Conservation (phyloP, 2,113 vertebrate species). For the Sarotherodon lohbergeri region DNA sequence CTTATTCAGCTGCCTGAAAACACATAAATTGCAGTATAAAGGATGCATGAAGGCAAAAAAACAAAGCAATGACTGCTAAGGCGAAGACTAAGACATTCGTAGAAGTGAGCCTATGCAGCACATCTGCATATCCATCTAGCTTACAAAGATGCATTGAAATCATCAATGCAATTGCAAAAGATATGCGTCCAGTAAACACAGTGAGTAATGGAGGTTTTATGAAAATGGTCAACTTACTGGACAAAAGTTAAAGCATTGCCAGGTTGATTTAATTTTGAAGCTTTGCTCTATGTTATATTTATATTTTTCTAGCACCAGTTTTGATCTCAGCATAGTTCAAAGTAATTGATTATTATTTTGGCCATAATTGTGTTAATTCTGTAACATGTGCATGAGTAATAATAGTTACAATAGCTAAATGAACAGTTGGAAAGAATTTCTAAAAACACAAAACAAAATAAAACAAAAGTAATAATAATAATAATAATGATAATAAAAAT, state of each 20-base stretch:
- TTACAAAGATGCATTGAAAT: not conserved
- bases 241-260: not conserved
- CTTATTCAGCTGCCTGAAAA: not conserved
- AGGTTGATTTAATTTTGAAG: not conserved
- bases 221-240: not conserved
- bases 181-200: not conserved
- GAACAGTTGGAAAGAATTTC: not conserved
- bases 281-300: not conserved
- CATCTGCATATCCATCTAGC: not conserved
- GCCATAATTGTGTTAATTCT: not conserved
- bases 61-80: not conserved
- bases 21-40: fast-evolving
- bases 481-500: not conserved
- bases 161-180: not conserved
- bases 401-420: not conserved
- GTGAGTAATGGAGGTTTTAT: not conserved
- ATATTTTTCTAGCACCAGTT: not conserved
- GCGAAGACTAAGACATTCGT: not conserved
- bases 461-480: not conserved
- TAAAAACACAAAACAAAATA: not conserved
- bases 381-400: not conserved
- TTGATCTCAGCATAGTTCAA: not conserved
- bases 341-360: not conserved
- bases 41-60: not conserved
- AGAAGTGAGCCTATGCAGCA: not conserved